These are phyloP conservation scores for Actenoides hombroni DNA, from an alignment of 2,113 vertebrate species.

Conservation along the genomic window DNA sequence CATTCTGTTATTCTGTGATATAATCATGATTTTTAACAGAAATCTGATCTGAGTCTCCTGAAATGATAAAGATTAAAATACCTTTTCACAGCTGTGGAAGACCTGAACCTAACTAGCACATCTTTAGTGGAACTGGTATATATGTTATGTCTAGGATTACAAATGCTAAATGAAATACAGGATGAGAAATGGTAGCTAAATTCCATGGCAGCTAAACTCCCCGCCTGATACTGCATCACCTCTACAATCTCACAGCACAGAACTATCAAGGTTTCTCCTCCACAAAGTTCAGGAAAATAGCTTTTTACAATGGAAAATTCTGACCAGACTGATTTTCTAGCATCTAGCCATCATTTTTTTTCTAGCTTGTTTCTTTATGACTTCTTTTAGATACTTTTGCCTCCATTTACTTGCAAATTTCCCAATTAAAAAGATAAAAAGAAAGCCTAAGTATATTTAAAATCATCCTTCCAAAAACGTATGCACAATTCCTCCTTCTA, in stretches of 20 bases:
- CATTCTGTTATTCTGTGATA: not conserved
- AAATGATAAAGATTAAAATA: not conserved
- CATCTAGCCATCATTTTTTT: not conserved
- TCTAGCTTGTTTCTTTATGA: not conserved
- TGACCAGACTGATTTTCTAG: not conserved
- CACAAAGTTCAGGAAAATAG: not conserved
- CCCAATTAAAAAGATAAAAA: not conserved
- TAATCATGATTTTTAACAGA: not conserved
- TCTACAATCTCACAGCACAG: not conserved
- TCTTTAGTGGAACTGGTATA: not conserved
- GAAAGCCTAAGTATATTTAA: not conserved
- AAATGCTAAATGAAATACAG: not conserved
- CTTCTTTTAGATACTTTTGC: not conserved
- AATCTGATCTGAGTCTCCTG: not conserved
- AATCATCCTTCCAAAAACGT: not conserved
- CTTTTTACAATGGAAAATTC: not conserved
- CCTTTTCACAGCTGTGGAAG: not conserved
- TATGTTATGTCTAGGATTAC: not conserved
- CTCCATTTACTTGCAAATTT: not conserved
- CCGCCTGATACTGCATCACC: not conserved
- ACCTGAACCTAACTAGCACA: not conserved
- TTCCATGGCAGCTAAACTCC: not conserved
- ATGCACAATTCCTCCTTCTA: not conserved
- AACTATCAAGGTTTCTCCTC: not conserved
- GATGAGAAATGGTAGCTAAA: not conserved